phyloP scores from a whole-genome alignment of 2,888 invertebrate genomes.

The Melipona bicolor region DNA sequence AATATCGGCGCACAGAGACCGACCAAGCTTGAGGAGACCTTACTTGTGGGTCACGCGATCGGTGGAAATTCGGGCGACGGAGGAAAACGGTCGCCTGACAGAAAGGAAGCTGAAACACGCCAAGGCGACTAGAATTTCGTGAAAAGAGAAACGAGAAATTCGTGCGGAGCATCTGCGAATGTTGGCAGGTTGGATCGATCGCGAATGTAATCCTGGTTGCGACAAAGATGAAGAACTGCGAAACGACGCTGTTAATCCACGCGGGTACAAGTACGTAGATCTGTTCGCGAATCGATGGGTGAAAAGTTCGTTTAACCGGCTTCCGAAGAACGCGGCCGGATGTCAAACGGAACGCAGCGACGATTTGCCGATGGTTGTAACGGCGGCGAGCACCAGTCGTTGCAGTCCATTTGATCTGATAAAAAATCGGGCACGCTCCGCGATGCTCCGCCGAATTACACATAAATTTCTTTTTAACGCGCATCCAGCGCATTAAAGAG shows the following conservation, averaged over 20 bases:
- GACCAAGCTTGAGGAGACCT: conserved; percentile 76
- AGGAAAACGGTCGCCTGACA: conserved; percentile 37
- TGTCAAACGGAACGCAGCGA: not conserved
- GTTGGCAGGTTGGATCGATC: conserved; percentile 2
- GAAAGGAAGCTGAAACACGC: conserved; percentile 35
- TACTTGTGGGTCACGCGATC: conserved; percentile 67
- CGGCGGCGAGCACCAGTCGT: conserved; percentile 15
- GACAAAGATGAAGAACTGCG: not conserved
- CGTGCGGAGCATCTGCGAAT: conserved; percentile 20
- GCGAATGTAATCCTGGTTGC: not conserved
- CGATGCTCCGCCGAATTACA: conserved; percentile 39
- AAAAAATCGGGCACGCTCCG: conserved; percentile 37
- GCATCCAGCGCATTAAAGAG: conserved; percentile 33
- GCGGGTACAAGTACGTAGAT: too few relatives aligned
- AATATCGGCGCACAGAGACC: conserved; percentile 70
- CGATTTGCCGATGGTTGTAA: conserved; percentile 27
- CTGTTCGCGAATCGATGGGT: not conserved
- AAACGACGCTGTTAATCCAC: not conserved
- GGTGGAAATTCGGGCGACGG: conserved; percentile 59
- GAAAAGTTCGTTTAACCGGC: not conserved
- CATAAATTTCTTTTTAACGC: conserved; percentile 48
- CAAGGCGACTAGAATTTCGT: not conserved
- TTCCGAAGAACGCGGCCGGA: not conserved
- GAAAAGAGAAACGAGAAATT: conserved; percentile 35
- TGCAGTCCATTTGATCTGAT: conserved; percentile 36